Evolutionary conservation across 1,140 invertebrate genomes (phyloP).

Genomic region (Leptonema lineaticorne): DNA sequence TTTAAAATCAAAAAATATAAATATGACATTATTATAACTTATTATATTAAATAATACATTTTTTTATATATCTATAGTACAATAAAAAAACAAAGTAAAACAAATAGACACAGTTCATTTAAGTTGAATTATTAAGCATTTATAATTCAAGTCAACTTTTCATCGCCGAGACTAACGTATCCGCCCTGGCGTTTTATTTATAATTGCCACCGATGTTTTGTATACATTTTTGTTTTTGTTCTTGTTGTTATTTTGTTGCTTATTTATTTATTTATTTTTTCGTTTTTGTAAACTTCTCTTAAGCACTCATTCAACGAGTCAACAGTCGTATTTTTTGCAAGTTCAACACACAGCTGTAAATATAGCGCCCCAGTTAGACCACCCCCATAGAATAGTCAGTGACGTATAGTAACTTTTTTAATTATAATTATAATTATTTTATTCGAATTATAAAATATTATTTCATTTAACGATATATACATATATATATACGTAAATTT

Average conservation of each 20-base stretch:
- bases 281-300: background rate
- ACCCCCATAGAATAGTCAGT: conserved; percentile 28
- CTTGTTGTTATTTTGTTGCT: conserved; percentile 20
- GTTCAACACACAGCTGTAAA: conserved; percentile 37
- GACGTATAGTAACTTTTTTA: no score
- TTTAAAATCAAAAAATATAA: no score
- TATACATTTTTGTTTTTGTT: conserved; percentile 3
- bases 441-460: no score
- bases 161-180: conserved; percentile 24
- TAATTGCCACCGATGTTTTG: conserved; percentile 33
- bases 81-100: no score
- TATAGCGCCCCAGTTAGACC: conserved; percentile 30
- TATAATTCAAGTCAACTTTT: conserved; percentile 30
- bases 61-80: background rate
- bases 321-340: conserved; percentile 31
- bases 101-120: conserved; percentile 34
- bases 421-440: no score
- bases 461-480: no score
- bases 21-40: no score
- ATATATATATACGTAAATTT: no score
- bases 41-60: no score
- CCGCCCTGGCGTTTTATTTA: conserved; percentile 22
- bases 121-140: conserved; percentile 39
- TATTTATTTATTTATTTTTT: conserved; percentile 16
- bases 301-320: background rate